Evolutionary conservation across 2,888 invertebrate genomes (phyloP).

Genomic region (Ophonus ardosiacus): DNA sequence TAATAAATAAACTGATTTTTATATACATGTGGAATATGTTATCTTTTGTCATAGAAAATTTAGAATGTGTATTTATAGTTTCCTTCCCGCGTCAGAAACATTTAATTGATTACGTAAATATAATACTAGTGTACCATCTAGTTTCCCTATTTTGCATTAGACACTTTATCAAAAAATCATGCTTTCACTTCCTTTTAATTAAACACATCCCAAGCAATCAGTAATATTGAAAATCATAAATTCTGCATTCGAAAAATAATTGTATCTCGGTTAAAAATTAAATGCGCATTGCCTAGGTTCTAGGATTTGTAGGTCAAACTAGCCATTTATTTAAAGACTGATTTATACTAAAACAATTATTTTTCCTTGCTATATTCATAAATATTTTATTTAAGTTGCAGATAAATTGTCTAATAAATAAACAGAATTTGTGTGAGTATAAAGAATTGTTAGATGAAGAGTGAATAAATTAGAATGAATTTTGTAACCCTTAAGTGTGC

Average conservation of each 20-base stretch:
- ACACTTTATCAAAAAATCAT: background rate
- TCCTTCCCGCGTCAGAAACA: background rate
- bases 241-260: background rate
- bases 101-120: conserved; percentile 23
- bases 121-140: conserved; percentile 18
- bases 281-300: background rate
- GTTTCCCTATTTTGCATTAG: background rate
- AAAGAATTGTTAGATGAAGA: background rate
- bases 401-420: too few relatives aligned
- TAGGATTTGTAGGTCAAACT: background rate
- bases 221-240: background rate
- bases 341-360: conserved; percentile 24
- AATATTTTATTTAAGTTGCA: too few relatives aligned
- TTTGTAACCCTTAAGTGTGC: background rate
- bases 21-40: conserved; percentile 20
- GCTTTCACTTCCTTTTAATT: background rate
- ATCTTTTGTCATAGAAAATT: background rate
- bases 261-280: background rate
- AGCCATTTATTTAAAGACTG: conserved; percentile 1
- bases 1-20: conserved; percentile 61
- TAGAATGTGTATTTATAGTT: background rate
- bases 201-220: background rate
- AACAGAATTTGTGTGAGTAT: background rate
- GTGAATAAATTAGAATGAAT: conserved; percentile 3
- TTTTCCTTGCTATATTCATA: background rate